Conservation (phyloP, 2,113 vertebrate species). For the Ceyx margarethae region DNA sequence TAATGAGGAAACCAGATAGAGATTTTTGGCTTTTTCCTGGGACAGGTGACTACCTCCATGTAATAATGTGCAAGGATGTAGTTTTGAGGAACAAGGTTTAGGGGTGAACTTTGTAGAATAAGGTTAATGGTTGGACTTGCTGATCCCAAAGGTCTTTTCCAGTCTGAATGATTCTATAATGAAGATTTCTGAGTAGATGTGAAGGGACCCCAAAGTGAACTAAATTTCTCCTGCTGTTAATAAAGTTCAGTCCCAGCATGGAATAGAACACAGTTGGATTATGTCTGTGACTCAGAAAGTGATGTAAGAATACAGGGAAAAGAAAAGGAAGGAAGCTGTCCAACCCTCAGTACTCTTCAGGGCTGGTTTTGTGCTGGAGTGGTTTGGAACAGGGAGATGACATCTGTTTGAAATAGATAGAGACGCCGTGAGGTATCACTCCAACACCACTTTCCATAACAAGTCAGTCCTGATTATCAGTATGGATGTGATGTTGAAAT, state of each 20-base stretch:
- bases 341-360: neutral
- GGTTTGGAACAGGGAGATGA: neutral
- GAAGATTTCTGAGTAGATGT: neutral
- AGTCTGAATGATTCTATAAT: too few species aligned
- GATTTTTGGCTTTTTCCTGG: neutral
- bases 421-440: neutral
- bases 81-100: too few species aligned
- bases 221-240: neutral
- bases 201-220: neutral
- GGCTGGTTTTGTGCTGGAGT: neutral
- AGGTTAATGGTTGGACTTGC: too few species aligned
- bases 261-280: accelerated
- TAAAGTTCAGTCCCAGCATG: neutral
- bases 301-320: neutral
- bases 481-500: neutral
- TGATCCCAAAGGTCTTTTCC: too few species aligned
- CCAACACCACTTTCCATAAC: neutral
- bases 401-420: neutral
- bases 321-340: neutral
- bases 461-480: neutral
- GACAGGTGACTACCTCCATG: neutral
- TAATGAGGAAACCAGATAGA: neutral
- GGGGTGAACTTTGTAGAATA: too few species aligned
- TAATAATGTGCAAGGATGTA: neutral
- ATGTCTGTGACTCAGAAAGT: neutral